phyloP scores from a whole-genome alignment of 2,797 vertebrate species.

The Chloroceryle inda region DNA sequence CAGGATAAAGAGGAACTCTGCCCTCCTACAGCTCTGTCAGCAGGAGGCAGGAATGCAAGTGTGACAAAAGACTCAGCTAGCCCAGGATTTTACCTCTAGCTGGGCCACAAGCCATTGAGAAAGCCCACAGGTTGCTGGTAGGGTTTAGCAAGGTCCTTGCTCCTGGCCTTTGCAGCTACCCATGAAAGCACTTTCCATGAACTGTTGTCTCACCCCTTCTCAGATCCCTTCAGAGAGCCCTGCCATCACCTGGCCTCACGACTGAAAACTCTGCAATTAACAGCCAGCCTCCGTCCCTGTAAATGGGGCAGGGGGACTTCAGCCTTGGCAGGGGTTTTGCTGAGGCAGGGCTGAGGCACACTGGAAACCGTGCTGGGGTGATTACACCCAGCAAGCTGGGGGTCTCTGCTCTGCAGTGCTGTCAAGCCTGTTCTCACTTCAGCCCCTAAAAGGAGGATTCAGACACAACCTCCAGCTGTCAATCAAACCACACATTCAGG shows the following conservation, averaged over 20 bases:
- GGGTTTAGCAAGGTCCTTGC: not conserved
- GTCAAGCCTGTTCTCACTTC: not conserved
- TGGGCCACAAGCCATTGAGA: not conserved
- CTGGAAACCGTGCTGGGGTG: not conserved
- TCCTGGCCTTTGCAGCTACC: not conserved
- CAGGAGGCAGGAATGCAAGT: not conserved
- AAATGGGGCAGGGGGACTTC: not conserved
- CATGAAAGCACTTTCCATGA: fast-evolving
- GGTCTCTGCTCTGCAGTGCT: not conserved
- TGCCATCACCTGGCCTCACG: not conserved
- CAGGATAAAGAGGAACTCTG: not conserved
- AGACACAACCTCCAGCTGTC: not conserved
- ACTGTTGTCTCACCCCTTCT: not conserved
- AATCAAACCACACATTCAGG: not conserved
- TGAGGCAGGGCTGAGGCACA: not conserved
- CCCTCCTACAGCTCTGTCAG: not conserved
- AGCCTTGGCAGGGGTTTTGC: not conserved
- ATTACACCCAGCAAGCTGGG: not conserved
- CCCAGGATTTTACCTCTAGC: not conserved
- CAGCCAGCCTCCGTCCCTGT: not conserved
- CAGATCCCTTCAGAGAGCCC: not conserved
- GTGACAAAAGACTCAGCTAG: not conserved
- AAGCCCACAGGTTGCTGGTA: not conserved
- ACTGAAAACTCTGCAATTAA: not conserved
- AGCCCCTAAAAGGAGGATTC: not conserved